Evolutionary conservation across 2,797 vertebrate genomes (phyloP).

Genomic region (Acrocephalus scirpaceus): DNA sequence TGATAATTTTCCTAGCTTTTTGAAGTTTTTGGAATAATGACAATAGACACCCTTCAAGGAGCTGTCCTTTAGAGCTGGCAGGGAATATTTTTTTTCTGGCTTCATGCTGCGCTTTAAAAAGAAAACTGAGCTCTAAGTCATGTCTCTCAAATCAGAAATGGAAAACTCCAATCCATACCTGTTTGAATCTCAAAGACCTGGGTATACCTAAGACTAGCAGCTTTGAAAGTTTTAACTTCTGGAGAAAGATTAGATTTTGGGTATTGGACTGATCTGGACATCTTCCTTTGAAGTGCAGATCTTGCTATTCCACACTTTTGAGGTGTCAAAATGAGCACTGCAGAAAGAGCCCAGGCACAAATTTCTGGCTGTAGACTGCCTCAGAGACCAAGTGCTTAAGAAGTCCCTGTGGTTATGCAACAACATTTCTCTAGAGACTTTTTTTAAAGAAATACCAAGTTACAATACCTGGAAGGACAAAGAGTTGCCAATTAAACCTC

Average conservation of each 20-base stretch:
- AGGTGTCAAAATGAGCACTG: neutral
- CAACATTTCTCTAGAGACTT: neutral
- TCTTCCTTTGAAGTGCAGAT: neutral
- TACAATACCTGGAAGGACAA: neutral
- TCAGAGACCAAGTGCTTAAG: neutral
- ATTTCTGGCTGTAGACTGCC: neutral
- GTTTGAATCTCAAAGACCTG: neutral
- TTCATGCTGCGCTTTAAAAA: neutral
- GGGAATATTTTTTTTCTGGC: neutral
- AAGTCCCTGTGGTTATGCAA: neutral
- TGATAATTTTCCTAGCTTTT: neutral
- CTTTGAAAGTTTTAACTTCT: neutral
- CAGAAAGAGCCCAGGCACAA: neutral
- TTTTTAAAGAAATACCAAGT: neutral
- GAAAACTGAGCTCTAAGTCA: neutral
- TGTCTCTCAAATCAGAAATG: neutral
- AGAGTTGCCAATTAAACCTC: neutral
- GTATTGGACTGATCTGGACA: neutral
- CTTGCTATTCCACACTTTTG: neutral
- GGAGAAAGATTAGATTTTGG: neutral
- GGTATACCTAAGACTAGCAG: neutral
- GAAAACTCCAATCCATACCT: neutral
- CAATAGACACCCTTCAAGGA: neutral
- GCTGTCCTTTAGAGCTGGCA: neutral
- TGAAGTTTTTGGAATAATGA: slow-evolving; percentile 2